A percentile compares a stretch with the other conserved stretches of the same genome.
These are phyloP conservation scores for Phrynocephalus versicolor DNA, from an alignment of 2,113 vertebrate genomes.

Conservation along the genomic window DNA sequence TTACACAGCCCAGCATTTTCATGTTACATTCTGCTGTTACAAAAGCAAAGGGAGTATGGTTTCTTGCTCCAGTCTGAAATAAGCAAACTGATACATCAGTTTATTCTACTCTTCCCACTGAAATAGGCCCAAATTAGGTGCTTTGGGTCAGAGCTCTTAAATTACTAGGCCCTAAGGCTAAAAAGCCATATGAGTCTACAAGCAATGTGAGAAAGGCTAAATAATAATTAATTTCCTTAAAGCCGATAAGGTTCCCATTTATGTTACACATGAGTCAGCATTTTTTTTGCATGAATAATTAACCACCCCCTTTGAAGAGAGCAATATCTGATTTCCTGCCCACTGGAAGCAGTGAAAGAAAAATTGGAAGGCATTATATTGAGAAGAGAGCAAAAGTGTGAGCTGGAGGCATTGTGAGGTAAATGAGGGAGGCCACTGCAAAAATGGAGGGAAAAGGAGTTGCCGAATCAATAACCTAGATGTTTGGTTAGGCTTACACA, in stretches of 20 bases:
- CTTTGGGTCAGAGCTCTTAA: neutral
- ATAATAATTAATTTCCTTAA: constrained; percentile 18
- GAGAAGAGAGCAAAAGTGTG: neutral
- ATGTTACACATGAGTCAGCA: neutral
- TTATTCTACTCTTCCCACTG: neutral
- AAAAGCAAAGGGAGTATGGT: neutral
- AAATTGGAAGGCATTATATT: neutral
- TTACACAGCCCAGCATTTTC: constrained; percentile 20
- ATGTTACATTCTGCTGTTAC: neutral
- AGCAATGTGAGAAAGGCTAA: constrained; percentile 22
- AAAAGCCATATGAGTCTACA: constrained; percentile 13
- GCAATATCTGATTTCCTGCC: neutral
- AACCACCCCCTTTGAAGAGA: constrained; percentile 14
- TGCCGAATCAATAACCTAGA: constrained; percentile 1
- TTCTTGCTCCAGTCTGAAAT: constrained; percentile 4
- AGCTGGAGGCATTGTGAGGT: neutral
- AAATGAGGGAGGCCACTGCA: neutral
- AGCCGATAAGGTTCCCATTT: neutral
- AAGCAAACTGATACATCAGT: constrained; percentile 23
- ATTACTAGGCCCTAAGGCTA: neutral
- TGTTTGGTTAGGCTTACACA: too few species aligned
- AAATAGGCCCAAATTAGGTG: constrained; percentile 2
- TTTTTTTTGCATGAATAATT: constrained; percentile 39
- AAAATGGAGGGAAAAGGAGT: constrained; percentile 17
- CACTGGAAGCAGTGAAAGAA: neutral